phyloP scores from a whole-genome alignment of 2,888 invertebrate species.

The Willowsia nigromaculata region DNA sequence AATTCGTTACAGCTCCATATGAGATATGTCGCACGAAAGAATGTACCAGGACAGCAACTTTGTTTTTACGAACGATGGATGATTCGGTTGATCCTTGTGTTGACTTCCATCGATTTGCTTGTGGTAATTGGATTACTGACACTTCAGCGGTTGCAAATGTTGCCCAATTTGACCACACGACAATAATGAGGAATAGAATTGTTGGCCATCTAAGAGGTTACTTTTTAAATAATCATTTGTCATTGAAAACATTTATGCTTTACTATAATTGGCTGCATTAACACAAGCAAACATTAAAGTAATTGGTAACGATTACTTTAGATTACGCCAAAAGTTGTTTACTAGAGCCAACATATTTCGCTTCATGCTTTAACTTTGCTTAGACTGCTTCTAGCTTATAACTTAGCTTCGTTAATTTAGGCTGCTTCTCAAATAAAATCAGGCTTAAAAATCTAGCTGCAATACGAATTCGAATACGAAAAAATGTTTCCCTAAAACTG shows the following conservation, averaged over 20 bases:
- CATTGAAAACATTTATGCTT: not conserved
- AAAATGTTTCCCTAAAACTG: not conserved
- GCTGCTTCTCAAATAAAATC: too few species aligned
- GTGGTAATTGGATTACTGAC: constrained; percentile 78
- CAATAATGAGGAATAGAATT: constrained; percentile 77
- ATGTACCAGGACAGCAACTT: constrained; percentile 76
- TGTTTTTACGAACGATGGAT: constrained; percentile 77
- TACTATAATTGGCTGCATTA: too few species aligned
- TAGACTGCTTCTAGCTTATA: too few species aligned
- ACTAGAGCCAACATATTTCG: too few species aligned
- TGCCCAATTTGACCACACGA: constrained; percentile 77
- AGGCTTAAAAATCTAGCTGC: too few species aligned
- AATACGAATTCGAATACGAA: too few species aligned
- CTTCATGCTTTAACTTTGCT: too few species aligned
- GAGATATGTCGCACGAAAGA: constrained; percentile 75
- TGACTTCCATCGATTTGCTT: constrained; percentile 70
- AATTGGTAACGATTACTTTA: too few species aligned
- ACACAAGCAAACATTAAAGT: too few species aligned
- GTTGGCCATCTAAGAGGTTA: constrained; percentile 76
- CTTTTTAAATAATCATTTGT: not conserved
- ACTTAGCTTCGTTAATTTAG: too few species aligned
- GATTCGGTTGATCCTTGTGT: constrained; percentile 74
- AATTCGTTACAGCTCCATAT: constrained; percentile 65
- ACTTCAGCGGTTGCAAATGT: constrained; percentile 75
- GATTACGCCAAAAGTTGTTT: too few species aligned